A percentile compares a stretch with the other conserved stretches of the same genome.
phyloP scores from a whole-genome alignment of 2,797 vertebrate genomes.

The Falco biarmicus region DNA sequence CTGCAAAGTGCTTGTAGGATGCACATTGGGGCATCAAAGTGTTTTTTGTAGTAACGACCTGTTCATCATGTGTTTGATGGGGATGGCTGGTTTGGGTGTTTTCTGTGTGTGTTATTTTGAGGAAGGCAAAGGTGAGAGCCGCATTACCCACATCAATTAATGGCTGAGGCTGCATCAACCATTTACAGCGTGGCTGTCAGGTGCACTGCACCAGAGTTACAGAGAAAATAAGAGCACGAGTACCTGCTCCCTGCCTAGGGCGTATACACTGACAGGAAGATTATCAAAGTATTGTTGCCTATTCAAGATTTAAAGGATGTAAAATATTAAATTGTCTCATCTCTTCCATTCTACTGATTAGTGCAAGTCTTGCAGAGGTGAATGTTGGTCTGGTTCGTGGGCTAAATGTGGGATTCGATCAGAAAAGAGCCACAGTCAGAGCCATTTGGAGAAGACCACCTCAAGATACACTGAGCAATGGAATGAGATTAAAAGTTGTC shows the following conservation, averaged over 20 bases:
- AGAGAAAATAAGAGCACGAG: neutral
- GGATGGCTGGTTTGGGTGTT: neutral
- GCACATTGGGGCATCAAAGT: neutral
- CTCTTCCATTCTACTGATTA: neutral
- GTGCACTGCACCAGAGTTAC: neutral
- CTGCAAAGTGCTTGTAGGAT: neutral
- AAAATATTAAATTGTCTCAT: neutral
- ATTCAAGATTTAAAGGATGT: neutral
- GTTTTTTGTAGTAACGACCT: neutral
- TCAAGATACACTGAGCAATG: neutral
- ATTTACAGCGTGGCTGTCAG: fast-evolving
- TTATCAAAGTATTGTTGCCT: neutral
- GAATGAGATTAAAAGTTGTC: neutral
- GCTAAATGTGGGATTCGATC: neutral
- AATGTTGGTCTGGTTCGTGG: neutral
- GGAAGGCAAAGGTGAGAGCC: neutral
- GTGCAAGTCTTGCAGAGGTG: neutral
- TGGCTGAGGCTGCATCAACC: neutral
- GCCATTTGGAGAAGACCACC: neutral
- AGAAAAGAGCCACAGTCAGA: neutral
- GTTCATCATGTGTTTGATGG: neutral
- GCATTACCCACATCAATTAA: neutral
- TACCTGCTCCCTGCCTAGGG: neutral
- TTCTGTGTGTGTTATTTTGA: neutral
- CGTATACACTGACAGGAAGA: neutral